phyloP scores from a whole-genome alignment of 2,888 invertebrate species.

The Eustalomyia histrio region DNA sequence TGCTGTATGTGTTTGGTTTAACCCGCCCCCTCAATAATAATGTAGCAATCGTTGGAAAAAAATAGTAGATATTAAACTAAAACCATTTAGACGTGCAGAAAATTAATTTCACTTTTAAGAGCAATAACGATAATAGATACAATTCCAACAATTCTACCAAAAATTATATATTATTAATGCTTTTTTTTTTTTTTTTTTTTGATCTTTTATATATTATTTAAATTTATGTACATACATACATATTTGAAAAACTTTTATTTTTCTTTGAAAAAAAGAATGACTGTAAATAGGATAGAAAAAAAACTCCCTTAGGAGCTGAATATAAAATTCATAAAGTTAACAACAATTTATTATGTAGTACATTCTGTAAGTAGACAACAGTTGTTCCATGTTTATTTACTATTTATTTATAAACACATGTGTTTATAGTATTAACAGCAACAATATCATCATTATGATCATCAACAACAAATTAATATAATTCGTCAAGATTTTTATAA shows the following conservation, averaged over 20 bases:
- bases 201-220: neutral
- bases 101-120: conserved; percentile 25
- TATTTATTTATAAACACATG: conserved; percentile 11
- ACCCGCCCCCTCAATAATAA: conserved; percentile 30
- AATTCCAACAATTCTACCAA: neutral
- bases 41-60: conserved; percentile 6
- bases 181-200: neutral
- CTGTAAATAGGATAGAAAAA: neutral
- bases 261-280: neutral
- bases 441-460: conserved; percentile 25
- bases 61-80: conserved; percentile 5
- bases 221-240: neutral
- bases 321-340: conserved; percentile 11
- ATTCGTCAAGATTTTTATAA: conserved; percentile 57
- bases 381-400: conserved; percentile 44
- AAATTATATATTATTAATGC: neutral
- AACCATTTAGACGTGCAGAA: conserved; percentile 32
- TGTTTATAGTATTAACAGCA: neutral
- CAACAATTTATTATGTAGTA: conserved; percentile 11
- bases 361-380: conserved; percentile 34
- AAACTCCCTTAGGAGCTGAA: neutral
- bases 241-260: neutral
- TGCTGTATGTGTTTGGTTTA: neutral
- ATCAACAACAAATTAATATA: conserved; percentile 63
- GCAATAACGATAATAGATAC: conserved; percentile 10